phyloP scores from a whole-genome alignment of 2,888 invertebrate species.

The Trichopoda pennipes region DNA sequence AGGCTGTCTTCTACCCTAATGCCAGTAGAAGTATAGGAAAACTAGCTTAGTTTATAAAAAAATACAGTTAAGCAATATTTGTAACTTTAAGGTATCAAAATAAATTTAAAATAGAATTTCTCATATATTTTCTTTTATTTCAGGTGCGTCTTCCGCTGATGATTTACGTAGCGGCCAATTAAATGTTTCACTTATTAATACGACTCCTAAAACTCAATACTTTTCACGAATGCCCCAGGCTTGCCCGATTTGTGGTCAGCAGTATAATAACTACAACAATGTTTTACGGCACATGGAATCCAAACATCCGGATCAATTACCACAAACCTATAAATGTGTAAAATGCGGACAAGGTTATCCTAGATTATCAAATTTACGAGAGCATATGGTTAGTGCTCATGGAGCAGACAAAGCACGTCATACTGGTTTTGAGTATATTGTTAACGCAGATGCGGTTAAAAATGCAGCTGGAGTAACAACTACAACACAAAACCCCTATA shows the following conservation, averaged over 20 bases:
- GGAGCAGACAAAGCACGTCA: conserved; percentile 77
- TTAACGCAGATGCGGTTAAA: conserved; percentile 79
- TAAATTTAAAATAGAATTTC: neutral
- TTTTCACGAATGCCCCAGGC: conserved; percentile 80
- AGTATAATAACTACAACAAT: conserved; percentile 81
- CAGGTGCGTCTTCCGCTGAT: conserved; percentile 74
- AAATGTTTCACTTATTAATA: conserved; percentile 63
- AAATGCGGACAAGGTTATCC: conserved; percentile 80
- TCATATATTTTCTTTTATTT: conserved; percentile 45
- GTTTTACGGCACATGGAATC: conserved; percentile 81
- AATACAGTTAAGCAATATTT: too few species aligned
- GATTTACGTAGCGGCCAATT: conserved; percentile 73
- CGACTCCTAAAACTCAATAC: conserved; percentile 76
- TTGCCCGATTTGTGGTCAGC: conserved; percentile 80
- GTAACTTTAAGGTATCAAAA: too few species aligned
- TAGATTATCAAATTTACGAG: conserved; percentile 79
- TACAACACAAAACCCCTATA: conserved; percentile 74
- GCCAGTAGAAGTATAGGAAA: too few species aligned
- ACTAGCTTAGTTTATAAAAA: too few species aligned
- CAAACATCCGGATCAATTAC: conserved; percentile 81
- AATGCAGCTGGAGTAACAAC: conserved; percentile 72
- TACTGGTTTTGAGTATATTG: conserved; percentile 79
- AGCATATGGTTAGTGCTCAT: conserved; percentile 80
- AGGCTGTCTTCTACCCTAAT: too few species aligned
- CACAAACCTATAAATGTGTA: conserved; percentile 80